These are phyloP conservation scores for Fregata magnificens DNA, from an alignment of 2,113 vertebrate genomes.

Conservation along the genomic window DNA sequence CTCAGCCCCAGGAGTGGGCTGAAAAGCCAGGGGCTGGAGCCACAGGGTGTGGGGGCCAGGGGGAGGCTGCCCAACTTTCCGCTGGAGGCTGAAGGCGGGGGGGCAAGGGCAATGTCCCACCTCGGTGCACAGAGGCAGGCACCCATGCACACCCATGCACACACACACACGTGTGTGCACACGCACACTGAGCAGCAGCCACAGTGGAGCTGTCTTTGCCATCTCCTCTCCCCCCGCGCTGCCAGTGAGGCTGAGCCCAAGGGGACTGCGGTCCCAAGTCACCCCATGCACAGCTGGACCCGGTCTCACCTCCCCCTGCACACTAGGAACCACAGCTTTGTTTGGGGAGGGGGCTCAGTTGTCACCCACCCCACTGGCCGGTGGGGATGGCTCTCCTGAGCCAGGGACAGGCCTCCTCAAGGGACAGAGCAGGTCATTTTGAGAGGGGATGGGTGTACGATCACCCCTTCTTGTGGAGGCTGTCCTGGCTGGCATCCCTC, in stretches of 20 bases:
- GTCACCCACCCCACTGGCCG: background rate
- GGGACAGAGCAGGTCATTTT: background rate
- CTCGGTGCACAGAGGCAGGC: background rate
- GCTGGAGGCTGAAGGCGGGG: background rate
- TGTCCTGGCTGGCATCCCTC: background rate
- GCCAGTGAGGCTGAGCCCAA: background rate
- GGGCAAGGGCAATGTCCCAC: background rate
- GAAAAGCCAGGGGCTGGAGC: background rate
- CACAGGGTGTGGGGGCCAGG: fast-evolving
- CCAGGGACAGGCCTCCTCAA: background rate
- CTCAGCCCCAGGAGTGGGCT: background rate
- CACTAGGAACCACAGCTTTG: background rate
- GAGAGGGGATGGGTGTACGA: background rate
- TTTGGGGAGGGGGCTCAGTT: background rate
- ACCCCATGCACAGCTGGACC: background rate
- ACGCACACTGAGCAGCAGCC: background rate
- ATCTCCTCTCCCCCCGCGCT: background rate
- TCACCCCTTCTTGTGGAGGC: background rate
- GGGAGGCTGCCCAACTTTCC: background rate
- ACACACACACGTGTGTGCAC: background rate
- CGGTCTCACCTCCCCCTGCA: fast-evolving
- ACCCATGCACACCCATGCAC: background rate
- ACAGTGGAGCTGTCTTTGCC: background rate
- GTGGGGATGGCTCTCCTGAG: background rate
- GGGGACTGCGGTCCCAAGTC: background rate